Conservation (phyloP, 1,140 invertebrate species). For the Micrasema longulum region DNA sequence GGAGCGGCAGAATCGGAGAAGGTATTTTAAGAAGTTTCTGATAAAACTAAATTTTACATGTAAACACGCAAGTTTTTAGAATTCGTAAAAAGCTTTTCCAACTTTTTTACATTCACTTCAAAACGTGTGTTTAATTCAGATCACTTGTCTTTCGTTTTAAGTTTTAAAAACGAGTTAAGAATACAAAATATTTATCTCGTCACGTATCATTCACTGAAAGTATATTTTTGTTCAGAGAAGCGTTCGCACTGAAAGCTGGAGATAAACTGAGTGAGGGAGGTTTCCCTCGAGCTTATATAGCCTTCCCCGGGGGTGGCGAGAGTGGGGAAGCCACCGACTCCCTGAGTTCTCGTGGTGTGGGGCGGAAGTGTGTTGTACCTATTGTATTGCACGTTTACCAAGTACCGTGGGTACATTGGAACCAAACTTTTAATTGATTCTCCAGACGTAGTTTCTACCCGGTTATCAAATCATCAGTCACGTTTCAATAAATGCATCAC, state of each 20-base stretch:
- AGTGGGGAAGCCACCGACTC: neutral
- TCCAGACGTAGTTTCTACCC: neutral
- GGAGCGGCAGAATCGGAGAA: slow-evolving; percentile 49
- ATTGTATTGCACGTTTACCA: slow-evolving; percentile 29
- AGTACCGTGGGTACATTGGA: neutral
- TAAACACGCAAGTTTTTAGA: neutral
- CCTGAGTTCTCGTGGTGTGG: slow-evolving; percentile 8
- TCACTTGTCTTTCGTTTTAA: slow-evolving; percentile 2
- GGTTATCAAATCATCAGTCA: neutral
- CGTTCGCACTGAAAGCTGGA: slow-evolving; percentile 23
- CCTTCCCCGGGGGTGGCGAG: slow-evolving; percentile 12
- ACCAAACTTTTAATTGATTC: slow-evolving; percentile 37
- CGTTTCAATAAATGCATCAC: too few relatives aligned
- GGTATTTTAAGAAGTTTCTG: slow-evolving; percentile 30
- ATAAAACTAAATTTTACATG: neutral
- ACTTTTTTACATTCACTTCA: slow-evolving; percentile 1
- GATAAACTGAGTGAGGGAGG: slow-evolving; percentile 42
- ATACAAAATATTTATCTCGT: slow-evolving; percentile 20
- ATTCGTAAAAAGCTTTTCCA: neutral
- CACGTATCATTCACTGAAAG: neutral
- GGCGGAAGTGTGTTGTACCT: slow-evolving; percentile 17
- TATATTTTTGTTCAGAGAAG: slow-evolving; percentile 1
- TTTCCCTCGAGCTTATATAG: slow-evolving; percentile 32
- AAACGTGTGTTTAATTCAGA: slow-evolving; percentile 4
- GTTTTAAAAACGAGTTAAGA: slow-evolving; percentile 2